Evolutionary conservation across 2,797 vertebrate genomes (phyloP).

Genomic region (Eurystomus glaucurus): DNA sequence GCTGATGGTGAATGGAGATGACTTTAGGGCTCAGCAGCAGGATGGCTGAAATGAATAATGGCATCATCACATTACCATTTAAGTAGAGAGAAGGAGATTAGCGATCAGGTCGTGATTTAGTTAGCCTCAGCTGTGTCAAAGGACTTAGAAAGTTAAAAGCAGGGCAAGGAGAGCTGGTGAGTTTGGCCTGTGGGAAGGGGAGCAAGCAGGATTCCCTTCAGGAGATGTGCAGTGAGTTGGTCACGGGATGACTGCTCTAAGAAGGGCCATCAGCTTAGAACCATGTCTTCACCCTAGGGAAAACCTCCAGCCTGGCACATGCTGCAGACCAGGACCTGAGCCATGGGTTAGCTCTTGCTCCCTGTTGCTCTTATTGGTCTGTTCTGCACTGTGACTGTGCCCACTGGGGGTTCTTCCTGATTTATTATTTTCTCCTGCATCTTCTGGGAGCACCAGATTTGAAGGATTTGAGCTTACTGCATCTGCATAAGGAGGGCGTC

Average conservation of each 20-base stretch:
- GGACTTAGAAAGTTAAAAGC: constrained; percentile 22
- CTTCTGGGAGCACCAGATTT: accelerated
- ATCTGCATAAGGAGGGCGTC: background rate
- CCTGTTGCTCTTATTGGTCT: background rate
- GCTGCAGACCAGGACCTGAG: background rate
- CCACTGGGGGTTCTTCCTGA: background rate
- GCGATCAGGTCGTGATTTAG: background rate
- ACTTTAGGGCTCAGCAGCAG: constrained; percentile 13
- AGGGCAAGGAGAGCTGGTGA: background rate
- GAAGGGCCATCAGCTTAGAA: background rate
- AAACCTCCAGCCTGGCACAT: background rate
- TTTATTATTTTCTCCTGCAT: background rate
- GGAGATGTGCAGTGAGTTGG: background rate
- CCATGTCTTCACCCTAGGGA: accelerated
- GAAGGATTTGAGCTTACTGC: background rate
- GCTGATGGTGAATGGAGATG: background rate
- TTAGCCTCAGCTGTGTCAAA: background rate
- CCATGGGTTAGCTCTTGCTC: background rate
- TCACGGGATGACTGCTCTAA: background rate
- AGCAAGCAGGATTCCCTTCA: background rate
- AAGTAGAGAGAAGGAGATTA: constrained; percentile 13
- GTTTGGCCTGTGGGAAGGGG: background rate
- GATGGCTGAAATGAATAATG: constrained; percentile 32
- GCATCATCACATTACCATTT: constrained; percentile 24
- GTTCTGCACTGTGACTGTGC: background rate